Percentiles rank a stretch among this genome's conserved stretches.
These are phyloP conservation scores for Taurulus bubalis DNA, from an alignment of 2,113 vertebrate species.

Conservation along the genomic window DNA sequence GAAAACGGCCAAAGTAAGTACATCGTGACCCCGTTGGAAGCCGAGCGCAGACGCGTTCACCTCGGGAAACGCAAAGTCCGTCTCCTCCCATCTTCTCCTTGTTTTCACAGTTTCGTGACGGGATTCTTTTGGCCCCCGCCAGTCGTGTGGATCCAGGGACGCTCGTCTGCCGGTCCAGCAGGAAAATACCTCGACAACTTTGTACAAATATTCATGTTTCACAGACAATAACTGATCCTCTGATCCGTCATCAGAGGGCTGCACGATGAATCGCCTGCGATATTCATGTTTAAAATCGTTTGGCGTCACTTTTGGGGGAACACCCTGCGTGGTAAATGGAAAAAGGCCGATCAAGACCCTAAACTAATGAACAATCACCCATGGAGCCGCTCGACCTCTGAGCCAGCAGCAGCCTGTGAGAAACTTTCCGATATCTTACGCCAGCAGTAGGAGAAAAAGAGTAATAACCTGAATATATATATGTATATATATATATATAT, in stretches of 20 bases:
- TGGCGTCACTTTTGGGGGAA: too few species aligned
- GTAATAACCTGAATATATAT: too few species aligned
- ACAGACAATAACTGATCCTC: not conserved
- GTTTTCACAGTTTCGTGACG: conserved; percentile 32
- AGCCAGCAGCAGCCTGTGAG: too few species aligned
- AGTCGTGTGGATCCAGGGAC: not conserved
- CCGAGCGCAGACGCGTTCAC: conserved; percentile 28
- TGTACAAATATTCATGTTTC: conserved; percentile 2
- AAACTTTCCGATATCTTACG: too few species aligned
- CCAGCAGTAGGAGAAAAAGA: too few species aligned
- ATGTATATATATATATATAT: too few species aligned
- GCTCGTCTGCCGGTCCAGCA: not conserved
- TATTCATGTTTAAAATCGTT: not conserved
- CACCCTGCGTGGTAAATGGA: too few species aligned
- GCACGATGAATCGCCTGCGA: not conserved
- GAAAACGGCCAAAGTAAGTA: conserved; percentile 49
- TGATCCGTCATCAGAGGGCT: not conserved
- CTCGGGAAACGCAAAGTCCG: conserved; percentile 53
- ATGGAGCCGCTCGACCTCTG: too few species aligned
- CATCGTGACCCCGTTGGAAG: conserved; percentile 40
- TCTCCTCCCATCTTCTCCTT: conserved; percentile 32
- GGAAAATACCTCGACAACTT: not conserved
- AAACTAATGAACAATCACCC: too few species aligned
- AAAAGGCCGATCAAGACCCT: too few species aligned
- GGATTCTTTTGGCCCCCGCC: not conserved